Evolutionary conservation across 2,888 invertebrate genomes (phyloP), one percentile per base, ranked within the genome.

Genomic region (Pecten maximus): DNA sequence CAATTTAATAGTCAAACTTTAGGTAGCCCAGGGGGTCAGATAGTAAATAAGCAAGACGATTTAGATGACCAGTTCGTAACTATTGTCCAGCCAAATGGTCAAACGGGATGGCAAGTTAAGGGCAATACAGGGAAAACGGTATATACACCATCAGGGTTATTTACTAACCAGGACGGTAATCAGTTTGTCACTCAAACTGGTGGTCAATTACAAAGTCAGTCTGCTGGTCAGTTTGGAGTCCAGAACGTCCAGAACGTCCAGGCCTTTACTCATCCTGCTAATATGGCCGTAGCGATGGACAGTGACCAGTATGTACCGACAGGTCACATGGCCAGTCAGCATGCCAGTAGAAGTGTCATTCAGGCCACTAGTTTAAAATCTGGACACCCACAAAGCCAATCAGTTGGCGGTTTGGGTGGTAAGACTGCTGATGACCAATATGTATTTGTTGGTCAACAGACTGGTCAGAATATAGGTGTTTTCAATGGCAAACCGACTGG

Each of bases 1-100:
- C 74, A 74, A 74, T 74, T 74, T 74, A 74, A 74, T 74, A 54
- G 50, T 54, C 50, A 19, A 19, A 74, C 74, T 35, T 74, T 74
- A 28, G 35, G 1, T 74, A 35, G 74, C 74, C 10, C 74, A 35
- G 74, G 74, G 28, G 74, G 35, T 35, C 74, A 74, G 28, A 6
- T 74, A 74, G 23, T 8, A 74, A 74, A 74, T 35, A 74, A 74
- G 10, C 28, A 28, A 10, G 74, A 28, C 15, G 74, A 54, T n/a
- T 54, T n/a, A 19, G 54, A 74, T 74, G 74, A 74, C 35, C 74
- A 35, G 35, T 74, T 6, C 35, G 35, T 74, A 28, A 74, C 74
- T 28, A 35, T 74, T 35, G 35, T 8, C 23, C 74, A 74, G 74
- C 12, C 74, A 74, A 74, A 74, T 35, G 28, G 74, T 35, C 74